Evolutionary conservation across 64 coral and sea anemone species (phyloP).

Genomic region (Montipora efflorescens): DNA sequence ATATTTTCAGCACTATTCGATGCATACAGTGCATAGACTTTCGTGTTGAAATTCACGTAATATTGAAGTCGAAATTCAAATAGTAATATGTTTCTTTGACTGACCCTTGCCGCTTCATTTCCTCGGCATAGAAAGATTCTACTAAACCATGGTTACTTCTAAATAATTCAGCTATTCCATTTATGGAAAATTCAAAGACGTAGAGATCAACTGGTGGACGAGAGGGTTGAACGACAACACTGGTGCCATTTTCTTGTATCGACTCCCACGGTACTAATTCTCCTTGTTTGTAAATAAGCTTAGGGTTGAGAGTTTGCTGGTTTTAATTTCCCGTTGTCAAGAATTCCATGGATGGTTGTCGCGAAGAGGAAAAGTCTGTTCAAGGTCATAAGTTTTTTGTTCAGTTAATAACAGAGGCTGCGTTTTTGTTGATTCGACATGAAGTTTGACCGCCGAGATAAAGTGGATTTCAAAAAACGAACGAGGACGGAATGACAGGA

Average conservation of each 20-base stretch:
- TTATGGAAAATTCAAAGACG: conserved; percentile 6
- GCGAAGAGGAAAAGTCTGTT: neutral
- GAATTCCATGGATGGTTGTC: neutral
- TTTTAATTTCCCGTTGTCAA: neutral
- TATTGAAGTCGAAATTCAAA: neutral
- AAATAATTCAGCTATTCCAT: conserved; percentile 30
- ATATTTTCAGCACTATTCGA: neutral
- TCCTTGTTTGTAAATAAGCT: conserved; percentile 16
- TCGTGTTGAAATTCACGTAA: neutral
- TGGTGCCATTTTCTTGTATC: conserved; percentile 2
- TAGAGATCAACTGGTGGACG: conserved; percentile 8
- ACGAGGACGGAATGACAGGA: neutral
- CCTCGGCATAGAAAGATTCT: neutral
- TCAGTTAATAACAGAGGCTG: neutral
- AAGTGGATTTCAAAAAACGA: conserved; percentile 29
- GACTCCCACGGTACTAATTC: neutral
- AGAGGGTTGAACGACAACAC: conserved; percentile 1
- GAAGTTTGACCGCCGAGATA: neutral
- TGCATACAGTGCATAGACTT: neutral
- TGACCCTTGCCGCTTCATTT: neutral
- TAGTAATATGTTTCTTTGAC: neutral
- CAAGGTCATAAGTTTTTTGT: neutral
- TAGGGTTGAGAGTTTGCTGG: conserved; percentile 9
- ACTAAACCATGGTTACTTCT: neutral
- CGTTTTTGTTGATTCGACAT: neutral